Evolutionary conservation across 2,888 invertebrate species (phyloP).

Genomic region (Campoplex capitator): DNA sequence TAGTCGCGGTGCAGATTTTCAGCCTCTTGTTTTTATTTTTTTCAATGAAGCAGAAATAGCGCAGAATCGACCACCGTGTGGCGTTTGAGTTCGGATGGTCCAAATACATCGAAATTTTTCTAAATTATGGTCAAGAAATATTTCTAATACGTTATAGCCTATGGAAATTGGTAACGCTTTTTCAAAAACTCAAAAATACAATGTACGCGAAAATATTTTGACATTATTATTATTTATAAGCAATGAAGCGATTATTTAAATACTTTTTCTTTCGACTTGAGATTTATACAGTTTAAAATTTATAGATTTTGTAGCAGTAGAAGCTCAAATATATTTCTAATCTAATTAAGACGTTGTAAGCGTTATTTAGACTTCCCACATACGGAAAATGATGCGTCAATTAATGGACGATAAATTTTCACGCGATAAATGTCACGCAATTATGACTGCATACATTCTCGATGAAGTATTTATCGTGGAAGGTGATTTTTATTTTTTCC

Average conservation of each 20-base stretch:
- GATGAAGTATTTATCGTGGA: neutral
- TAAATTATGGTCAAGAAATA: neutral
- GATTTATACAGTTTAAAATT: neutral
- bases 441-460: conserved; percentile 6
- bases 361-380: conserved; percentile 15
- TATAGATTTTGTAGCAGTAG: neutral
- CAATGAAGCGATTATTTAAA: neutral
- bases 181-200: neutral
- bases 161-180: neutral
- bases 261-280: neutral
- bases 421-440: conserved; percentile 25
- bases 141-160: too few relatives aligned
- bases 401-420: conserved; percentile 19
- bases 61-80: neutral
- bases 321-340: neutral
- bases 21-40: neutral
- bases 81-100: neutral
- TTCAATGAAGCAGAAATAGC: neutral
- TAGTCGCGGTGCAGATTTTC: neutral
- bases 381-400: conserved; percentile 18
- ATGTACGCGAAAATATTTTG: neutral
- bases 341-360: conserved; percentile 13
- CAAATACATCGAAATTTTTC: neutral
- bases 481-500: neutral
- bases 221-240: neutral